Evolutionary conservation across 2,797 vertebrate genomes (phyloP).

Genomic region (Gymnoscopelus microlampas): DNA sequence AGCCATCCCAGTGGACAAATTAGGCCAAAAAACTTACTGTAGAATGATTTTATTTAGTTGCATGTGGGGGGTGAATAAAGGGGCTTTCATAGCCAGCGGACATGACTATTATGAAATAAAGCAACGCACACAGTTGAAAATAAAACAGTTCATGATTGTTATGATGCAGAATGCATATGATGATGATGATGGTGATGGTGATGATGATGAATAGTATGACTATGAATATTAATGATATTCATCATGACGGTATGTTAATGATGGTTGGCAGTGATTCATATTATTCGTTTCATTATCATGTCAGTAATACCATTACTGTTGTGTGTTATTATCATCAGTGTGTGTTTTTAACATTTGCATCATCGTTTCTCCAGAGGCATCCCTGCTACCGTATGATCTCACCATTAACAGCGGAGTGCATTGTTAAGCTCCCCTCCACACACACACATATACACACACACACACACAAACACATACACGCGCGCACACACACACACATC

Average conservation of each 20-base stretch:
- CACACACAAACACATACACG: slow-evolving; percentile 4
- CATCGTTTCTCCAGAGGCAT: slow-evolving; percentile 20
- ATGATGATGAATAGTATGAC: no score
- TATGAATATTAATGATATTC: no score
- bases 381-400: slow-evolving; percentile 37
- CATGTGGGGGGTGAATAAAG: slow-evolving; percentile 1
- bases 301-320: slow-evolving; percentile 2
- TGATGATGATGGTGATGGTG: no score
- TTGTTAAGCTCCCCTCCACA: slow-evolving; percentile 50
- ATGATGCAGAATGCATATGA: no score
- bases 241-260: no score
- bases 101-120: no score
- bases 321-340: background rate
- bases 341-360: background rate
- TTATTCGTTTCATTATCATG: background rate
- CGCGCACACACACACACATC: background rate
- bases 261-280: no score
- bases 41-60: slow-evolving; percentile 28
- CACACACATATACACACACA: background rate
- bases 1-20: slow-evolving; percentile 61
- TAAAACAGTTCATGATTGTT: no score
- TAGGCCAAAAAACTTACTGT: slow-evolving; percentile 29
- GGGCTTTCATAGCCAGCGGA: no score
- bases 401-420: slow-evolving; percentile 43
- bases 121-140: no score